phyloP scores from a whole-genome alignment of 2,888 invertebrate genomes.

The Hemaris fuciformis region DNA sequence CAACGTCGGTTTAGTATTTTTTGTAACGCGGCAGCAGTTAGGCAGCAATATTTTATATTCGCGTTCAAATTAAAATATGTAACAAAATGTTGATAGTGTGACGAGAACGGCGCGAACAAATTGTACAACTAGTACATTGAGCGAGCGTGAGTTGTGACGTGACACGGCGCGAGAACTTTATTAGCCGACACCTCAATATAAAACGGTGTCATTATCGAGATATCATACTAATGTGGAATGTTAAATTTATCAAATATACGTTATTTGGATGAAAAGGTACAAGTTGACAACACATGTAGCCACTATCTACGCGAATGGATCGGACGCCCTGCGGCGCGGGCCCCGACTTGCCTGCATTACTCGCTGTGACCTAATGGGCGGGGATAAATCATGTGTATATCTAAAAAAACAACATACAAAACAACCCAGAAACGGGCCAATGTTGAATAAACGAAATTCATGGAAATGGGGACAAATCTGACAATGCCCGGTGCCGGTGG shows the following conservation, averaged over 20 bases:
- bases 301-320: conserved; percentile 73
- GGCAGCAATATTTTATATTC: conserved; percentile 23
- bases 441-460: conserved; percentile 78
- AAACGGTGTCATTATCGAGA: conserved; percentile 67
- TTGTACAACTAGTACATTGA: conserved; percentile 33
- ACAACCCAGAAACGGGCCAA: conserved; percentile 61
- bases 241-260: conserved; percentile 73
- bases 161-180: conserved; percentile 49
- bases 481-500: conserved; percentile 67
- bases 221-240: conserved; percentile 72
- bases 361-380: conserved; percentile 77
- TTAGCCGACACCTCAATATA: conserved; percentile 65
- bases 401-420: conserved; percentile 68
- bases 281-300: conserved; percentile 80
- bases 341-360: conserved; percentile 63
- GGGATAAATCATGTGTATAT: conserved; percentile 75
- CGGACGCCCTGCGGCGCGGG: conserved; percentile 71
- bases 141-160: conserved; percentile 23
- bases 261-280: conserved; percentile 79
- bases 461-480: conserved; percentile 77
- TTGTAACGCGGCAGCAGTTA: background rate
- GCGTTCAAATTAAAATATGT: conserved; percentile 29
- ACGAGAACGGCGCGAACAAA: conserved; percentile 34
- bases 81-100: conserved; percentile 35
- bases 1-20: background rate